Conservation (phyloP, 2,113 vertebrate genomes). For the Baryphthengus martii region DNA sequence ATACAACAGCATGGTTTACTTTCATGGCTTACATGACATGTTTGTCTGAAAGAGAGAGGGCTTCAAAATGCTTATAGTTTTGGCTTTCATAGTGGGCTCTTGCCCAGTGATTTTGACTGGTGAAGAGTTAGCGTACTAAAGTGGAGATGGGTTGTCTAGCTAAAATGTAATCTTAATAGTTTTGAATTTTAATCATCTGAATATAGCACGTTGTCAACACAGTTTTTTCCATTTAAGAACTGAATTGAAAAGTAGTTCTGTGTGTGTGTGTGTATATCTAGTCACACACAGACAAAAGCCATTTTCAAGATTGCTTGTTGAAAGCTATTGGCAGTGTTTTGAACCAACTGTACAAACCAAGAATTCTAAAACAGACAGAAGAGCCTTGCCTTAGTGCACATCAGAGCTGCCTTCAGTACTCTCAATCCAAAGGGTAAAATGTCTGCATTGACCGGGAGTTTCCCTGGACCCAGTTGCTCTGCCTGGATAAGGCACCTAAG, state of each 20-base stretch:
- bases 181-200: neutral
- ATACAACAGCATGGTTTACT: neutral
- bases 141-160: neutral
- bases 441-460: neutral
- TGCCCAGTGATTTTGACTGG: neutral
- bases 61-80: neutral
- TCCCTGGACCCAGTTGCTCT: neutral
- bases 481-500: neutral
- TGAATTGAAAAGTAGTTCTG: neutral
- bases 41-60: neutral
- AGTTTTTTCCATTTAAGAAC: neutral
- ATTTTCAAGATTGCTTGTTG: neutral
- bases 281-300: neutral
- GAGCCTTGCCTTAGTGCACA: neutral
- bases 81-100: neutral
- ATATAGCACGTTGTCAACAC: neutral
- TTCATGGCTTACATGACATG: neutral
- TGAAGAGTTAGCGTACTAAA: neutral
- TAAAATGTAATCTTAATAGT: neutral
- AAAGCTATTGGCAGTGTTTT: neutral
- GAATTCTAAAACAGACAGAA: neutral
- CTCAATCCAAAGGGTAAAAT: neutral
- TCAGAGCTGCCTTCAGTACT: neutral
- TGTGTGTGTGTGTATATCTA: too few species aligned
- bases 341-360: neutral